Percentiles rank a stretch among this genome's conserved stretches.
These are phyloP conservation scores for Apodemus sylvaticus DNA, from an alignment of 2,113 vertebrate species.

Conservation along the genomic window DNA sequence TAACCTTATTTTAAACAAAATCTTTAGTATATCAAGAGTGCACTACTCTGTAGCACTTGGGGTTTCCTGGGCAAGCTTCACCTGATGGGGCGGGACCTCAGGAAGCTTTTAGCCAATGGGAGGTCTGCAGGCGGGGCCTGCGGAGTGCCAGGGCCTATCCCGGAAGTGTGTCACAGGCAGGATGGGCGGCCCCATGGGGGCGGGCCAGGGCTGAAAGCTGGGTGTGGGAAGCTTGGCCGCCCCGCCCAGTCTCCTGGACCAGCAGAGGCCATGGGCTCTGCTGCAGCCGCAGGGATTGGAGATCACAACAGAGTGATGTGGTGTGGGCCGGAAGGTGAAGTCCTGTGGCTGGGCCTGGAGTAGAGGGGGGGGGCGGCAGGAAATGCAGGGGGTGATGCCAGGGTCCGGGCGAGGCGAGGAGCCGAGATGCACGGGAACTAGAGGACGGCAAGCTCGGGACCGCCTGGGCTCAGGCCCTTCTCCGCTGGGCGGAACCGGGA, in stretches of 20 bases:
- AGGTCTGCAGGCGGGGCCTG: conserved; percentile 61
- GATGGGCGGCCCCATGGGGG: conserved; percentile 61
- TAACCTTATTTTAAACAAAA: too few species aligned
- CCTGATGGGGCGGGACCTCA: conserved; percentile 65
- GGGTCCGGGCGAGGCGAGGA: not conserved
- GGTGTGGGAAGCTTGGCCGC: conserved; percentile 77
- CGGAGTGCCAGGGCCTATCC: conserved; percentile 73
- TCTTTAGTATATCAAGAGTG: too few species aligned
- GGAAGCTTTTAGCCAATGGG: conserved; percentile 64
- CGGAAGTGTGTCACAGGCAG: conserved; percentile 55
- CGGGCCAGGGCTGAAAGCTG: conserved; percentile 56
- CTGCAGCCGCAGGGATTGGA: conserved; percentile 26
- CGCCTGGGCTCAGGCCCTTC: conserved; percentile 47
- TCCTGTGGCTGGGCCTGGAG: not conserved
- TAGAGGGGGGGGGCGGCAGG: not conserved
- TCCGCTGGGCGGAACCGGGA: conserved; percentile 7
- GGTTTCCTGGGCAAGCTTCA: too few species aligned
- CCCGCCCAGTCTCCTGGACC: conserved; percentile 68
- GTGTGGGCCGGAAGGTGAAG: conserved; percentile 60
- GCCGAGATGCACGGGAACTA: not conserved
- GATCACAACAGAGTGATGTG: not conserved
- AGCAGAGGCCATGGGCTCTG: conserved; percentile 29
- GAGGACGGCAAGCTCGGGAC: conserved; percentile 33
- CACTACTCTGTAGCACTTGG: too few species aligned
- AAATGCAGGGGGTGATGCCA: not conserved